Evolutionary conservation across 2,888 invertebrate genomes (phyloP).

Genomic region (Chaetogeoica ovagalla): DNA sequence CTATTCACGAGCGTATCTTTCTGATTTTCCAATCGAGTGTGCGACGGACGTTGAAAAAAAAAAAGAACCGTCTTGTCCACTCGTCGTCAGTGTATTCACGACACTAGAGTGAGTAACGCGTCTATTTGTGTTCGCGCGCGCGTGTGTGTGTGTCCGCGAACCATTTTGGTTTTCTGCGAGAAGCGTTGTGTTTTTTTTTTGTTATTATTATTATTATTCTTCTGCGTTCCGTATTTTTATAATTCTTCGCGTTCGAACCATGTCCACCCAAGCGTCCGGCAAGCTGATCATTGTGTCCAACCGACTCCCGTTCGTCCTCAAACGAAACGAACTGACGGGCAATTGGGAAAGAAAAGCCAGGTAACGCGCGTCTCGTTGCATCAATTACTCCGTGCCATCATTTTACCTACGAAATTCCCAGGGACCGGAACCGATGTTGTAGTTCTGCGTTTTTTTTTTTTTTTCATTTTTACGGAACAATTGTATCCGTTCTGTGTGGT

Average conservation of each 20-base stretch:
- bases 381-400: not conserved
- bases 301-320: slow-evolving; percentile 83
- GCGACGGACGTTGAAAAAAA: no score
- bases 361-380: slow-evolving; percentile 63
- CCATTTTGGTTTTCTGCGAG: not conserved
- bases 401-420: no score
- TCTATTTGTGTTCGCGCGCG: not conserved
- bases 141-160: not conserved
- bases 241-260: not conserved
- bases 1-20: no score
- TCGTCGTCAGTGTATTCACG: no score
- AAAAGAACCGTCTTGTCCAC: no score
- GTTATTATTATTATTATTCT: not conserved
- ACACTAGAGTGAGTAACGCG: no score
- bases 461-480: no score
- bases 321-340: slow-evolving; percentile 72
- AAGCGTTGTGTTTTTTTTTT: not conserved
- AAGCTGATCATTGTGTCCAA: slow-evolving; percentile 91
- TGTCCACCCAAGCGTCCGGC: slow-evolving; percentile 59
- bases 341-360: slow-evolving; percentile 80
- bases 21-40: no score
- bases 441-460: no score
- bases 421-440: no score
- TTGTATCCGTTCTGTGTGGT: no score
- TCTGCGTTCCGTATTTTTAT: not conserved